These are phyloP conservation scores for Triplophysa yarkandensis DNA, from an alignment of 2,797 vertebrate species.

Conservation along the genomic window DNA sequence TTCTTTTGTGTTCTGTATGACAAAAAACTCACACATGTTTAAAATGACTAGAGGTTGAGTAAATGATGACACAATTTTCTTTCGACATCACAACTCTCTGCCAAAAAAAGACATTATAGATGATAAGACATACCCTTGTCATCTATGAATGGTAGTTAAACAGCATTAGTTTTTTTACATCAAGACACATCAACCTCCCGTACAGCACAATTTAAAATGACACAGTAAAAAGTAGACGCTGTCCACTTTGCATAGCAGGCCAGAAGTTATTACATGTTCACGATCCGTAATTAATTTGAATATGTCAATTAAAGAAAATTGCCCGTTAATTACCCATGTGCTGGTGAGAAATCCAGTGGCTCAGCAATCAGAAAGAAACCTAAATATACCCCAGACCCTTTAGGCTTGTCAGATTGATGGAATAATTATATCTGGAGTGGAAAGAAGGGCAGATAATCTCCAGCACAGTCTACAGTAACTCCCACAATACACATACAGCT, in stretches of 20 bases:
- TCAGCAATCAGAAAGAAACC: slow-evolving; percentile 37
- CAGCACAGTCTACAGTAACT: slow-evolving; percentile 39
- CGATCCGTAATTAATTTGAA: slow-evolving; percentile 58
- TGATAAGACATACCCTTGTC: neutral
- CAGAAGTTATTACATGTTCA: slow-evolving; percentile 47
- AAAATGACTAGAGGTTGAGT: no score
- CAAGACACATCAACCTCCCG: neutral
- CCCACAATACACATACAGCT: slow-evolving; percentile 11
- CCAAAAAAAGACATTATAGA: neutral
- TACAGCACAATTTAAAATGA: slow-evolving; percentile 16
- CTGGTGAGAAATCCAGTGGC: slow-evolving; percentile 47
- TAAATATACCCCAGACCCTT: slow-evolving; percentile 53
- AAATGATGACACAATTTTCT: neutral
- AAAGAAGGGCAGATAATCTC: slow-evolving; percentile 36
- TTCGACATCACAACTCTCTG: neutral
- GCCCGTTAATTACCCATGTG: slow-evolving; percentile 55
- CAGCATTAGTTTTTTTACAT: neutral
- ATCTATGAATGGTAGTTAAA: slow-evolving; percentile 2
- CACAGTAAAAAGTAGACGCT: slow-evolving; percentile 15
- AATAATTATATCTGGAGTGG: slow-evolving; percentile 56
- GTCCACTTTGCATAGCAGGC: slow-evolving; percentile 34
- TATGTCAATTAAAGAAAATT: slow-evolving; percentile 55
- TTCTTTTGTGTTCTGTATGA: no score
- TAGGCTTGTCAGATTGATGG: slow-evolving; percentile 55
- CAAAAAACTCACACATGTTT: no score